Percentiles rank a stretch among this genome's conserved stretches.
These are phyloP conservation scores for Rhogogaster chlorosoma DNA, from an alignment of 2,888 invertebrate species.

Conservation along the genomic window DNA sequence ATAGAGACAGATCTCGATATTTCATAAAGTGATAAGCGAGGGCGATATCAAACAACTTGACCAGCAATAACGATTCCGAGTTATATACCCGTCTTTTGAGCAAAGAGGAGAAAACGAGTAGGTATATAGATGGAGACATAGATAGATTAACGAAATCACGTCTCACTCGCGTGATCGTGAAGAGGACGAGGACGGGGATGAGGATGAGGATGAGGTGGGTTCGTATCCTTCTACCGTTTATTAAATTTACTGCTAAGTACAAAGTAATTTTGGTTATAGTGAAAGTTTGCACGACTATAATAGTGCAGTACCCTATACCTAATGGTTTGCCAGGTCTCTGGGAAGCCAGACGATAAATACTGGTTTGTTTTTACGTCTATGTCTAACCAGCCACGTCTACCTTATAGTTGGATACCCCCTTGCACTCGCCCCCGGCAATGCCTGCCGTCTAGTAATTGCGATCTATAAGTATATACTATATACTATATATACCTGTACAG, in stretches of 20 bases:
- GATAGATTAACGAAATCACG: slow-evolving; percentile 5
- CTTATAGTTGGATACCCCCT: neutral
- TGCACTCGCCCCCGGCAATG: neutral
- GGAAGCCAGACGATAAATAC: slow-evolving; percentile 55
- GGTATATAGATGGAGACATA: no score
- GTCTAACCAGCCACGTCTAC: slow-evolving; percentile 32
- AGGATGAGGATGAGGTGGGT: neutral
- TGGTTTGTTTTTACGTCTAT: slow-evolving; percentile 54
- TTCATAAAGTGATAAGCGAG: slow-evolving; percentile 42
- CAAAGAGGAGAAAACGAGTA: neutral
- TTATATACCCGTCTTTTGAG: neutral
- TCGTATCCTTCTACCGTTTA: neutral
- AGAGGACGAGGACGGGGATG: neutral
- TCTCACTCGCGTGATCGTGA: neutral
- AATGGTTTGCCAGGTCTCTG: slow-evolving; percentile 45
- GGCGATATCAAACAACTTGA: slow-evolving; percentile 11
- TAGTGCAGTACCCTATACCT: neutral
- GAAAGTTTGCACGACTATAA: slow-evolving; percentile 64
- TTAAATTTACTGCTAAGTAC: slow-evolving; percentile 34
- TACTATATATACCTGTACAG: slow-evolving; percentile 4
- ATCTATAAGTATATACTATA: slow-evolving; percentile 39
- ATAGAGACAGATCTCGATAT: neutral
- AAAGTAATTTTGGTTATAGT: slow-evolving; percentile 69
- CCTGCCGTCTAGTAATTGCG: slow-evolving; percentile 31
- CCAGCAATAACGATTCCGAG: neutral